Evolutionary conservation across 2,113 vertebrate genomes (phyloP), one percentile per base, ranked within the genome.

Genomic region (Argyrosomus japonicus): DNA sequence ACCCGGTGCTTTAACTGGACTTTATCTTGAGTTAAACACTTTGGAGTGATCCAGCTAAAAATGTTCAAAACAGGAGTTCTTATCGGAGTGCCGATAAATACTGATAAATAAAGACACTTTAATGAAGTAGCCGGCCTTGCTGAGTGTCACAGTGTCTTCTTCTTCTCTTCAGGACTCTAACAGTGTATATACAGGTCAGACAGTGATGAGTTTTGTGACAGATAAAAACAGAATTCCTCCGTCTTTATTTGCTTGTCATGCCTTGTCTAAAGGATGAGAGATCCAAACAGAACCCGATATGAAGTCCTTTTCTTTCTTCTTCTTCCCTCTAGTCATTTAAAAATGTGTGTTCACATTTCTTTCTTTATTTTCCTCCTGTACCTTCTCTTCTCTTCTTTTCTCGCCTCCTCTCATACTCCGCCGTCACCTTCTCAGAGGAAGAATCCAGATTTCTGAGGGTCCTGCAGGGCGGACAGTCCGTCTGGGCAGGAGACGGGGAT

Each of bases 361-460:
- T 13, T 14, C 36, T 19, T 23, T 47, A 3, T 17, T 14, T 15
- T 71, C 43, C 53, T 21, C 23, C 58, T 82, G 1, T 77, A 60
- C 77, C 77, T 73, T 48, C 27, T 71, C 29, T 5, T 32, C 29
- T 40, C n/a, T 29, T 43, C 43, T 70, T 5, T 3, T 50, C 47
- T 11, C 19, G 18, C 65, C 78, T 54, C 27, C 9, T 13, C 32
- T 62, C 17, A 48, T 7, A 0, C 32, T 4, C 9, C 9, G 15
- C 51, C 19, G 0, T 78, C 51, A 0, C 40, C 27, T 36, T 18
- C 18, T 93, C 93, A 96, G 72, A 96, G 90, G 62, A 91, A 92
- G 75, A 93, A 95, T 69, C 92, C 89, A 3, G 91, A 48, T 4
- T 78, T 87, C 51, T 90, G 90, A 19, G 89, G 78, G 91, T 94